Percentiles rank a stretch among this genome's conserved stretches.
Conservation (phyloP, 2,888 invertebrate genomes). For the Diarsia dahlii region DNA sequence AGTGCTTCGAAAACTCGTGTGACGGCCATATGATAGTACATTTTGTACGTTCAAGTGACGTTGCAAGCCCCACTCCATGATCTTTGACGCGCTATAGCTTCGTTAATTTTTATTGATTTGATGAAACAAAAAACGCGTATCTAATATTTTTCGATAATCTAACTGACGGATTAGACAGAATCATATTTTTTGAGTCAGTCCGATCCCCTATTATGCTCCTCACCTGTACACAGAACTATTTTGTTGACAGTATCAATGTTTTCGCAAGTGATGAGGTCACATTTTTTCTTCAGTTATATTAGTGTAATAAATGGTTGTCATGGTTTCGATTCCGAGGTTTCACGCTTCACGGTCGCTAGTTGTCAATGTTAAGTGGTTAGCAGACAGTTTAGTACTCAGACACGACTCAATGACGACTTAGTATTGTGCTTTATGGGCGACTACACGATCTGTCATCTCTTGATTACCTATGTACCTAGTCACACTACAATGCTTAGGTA, state of each 20-base stretch:
- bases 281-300: constrained; percentile 60
- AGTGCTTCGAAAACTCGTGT: too few relatives aligned
- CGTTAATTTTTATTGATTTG: too few relatives aligned
- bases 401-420: constrained; percentile 46
- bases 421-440: constrained; percentile 23
- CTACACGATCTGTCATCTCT: constrained; percentile 25
- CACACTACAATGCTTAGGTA: not conserved
- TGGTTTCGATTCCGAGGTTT: constrained; percentile 66
- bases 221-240: not conserved
- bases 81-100: too few relatives aligned
- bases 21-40: too few relatives aligned
- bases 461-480: not conserved
- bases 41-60: too few relatives aligned
- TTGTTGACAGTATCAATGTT: constrained; percentile 30
- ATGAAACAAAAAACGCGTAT: too few relatives aligned
- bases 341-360: constrained; percentile 71
- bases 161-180: too few relatives aligned
- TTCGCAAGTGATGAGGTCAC: constrained; percentile 65
- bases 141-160: too few relatives aligned
- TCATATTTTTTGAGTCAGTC: too few relatives aligned
- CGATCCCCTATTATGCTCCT: too few relatives aligned
- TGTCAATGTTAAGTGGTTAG: constrained; percentile 65
- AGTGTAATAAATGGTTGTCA: constrained; percentile 69
- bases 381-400: constrained; percentile 36
- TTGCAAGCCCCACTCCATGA: too few relatives aligned